A percentile compares a stretch with the other conserved stretches of the same genome.
Evolutionary conservation across 1,140 invertebrate genomes (phyloP).

Genomic region (Tribolium madens): DNA sequence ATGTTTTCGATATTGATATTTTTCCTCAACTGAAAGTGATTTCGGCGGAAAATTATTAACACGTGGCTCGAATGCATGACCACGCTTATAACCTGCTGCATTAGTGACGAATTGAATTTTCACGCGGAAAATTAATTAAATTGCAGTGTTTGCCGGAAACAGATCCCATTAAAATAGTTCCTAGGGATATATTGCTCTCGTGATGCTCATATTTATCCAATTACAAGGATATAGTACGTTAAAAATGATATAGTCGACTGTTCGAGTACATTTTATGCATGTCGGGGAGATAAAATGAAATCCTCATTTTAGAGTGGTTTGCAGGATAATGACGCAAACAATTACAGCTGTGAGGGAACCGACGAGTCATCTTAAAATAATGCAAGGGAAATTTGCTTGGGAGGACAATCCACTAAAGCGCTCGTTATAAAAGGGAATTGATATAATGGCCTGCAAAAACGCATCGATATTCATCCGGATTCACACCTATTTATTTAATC

Average conservation of each 20-base stretch:
- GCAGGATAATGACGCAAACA: slow-evolving; percentile 28
- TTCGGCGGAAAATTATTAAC: slow-evolving; percentile 3
- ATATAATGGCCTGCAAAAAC: slow-evolving; percentile 16
- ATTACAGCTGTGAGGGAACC: background rate
- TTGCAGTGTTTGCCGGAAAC: slow-evolving; percentile 12
- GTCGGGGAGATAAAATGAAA: slow-evolving; percentile 26
- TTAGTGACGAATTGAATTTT: background rate
- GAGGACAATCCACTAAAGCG: slow-evolving; percentile 30
- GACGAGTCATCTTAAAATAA: slow-evolving; percentile 20
- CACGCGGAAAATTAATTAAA: slow-evolving; percentile 1
- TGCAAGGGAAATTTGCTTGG: slow-evolving; percentile 30
- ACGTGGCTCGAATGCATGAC: background rate
- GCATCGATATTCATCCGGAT: slow-evolving; percentile 8
- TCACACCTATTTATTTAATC: slow-evolving; percentile 13
- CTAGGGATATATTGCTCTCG: slow-evolving; percentile 9
- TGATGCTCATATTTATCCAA: slow-evolving; percentile 10
- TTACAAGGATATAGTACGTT: slow-evolving; percentile 9
- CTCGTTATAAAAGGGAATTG: slow-evolving; percentile 25
- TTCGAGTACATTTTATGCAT: slow-evolving; percentile 35
- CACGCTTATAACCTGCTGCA: background rate
- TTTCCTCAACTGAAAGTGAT: slow-evolving; percentile 9
- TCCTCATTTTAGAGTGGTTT: slow-evolving; percentile 26
- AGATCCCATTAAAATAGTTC: slow-evolving; percentile 21
- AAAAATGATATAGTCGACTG: slow-evolving; percentile 16
- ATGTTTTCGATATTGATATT: slow-evolving; percentile 5